phyloP scores from a whole-genome alignment of 2,113 vertebrate species.

The Lagenorhynchus albirostris region DNA sequence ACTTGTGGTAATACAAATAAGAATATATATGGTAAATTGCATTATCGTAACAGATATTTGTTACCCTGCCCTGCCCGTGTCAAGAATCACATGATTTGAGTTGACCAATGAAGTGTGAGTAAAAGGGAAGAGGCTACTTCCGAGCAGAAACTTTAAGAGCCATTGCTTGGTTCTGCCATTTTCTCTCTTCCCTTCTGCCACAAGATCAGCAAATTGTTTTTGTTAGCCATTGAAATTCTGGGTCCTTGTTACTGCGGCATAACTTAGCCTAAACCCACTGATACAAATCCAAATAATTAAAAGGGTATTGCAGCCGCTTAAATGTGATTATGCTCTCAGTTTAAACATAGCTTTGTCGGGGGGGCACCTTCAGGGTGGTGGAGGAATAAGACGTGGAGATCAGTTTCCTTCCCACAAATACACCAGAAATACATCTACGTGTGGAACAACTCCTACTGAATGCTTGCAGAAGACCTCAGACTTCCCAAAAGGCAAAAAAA shows the following conservation, averaged over 20 bases:
- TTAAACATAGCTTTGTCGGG: neutral
- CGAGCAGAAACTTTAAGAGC: neutral
- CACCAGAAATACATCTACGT: too few relatives aligned
- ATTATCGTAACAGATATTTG: neutral
- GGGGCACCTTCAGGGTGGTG: too few relatives aligned
- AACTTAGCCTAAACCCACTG: neutral
- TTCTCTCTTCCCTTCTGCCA: neutral
- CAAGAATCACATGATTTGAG: neutral
- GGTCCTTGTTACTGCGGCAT: neutral
- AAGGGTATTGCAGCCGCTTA: neutral
- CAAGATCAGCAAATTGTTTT: neutral
- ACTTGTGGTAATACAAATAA: neutral
- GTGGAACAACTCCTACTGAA: too few relatives aligned
- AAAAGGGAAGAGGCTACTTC: neutral
- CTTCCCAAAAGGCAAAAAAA: too few relatives aligned
- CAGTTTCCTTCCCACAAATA: too few relatives aligned
- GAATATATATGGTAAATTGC: neutral
- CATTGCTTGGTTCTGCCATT: neutral
- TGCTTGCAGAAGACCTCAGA: too few relatives aligned
- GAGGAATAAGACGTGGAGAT: too few relatives aligned
- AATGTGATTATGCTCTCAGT: neutral
- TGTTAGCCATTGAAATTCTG: neutral
- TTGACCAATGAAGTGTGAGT: neutral
- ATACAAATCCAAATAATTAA: neutral
- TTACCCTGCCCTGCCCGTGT: neutral